A percentile compares a stretch with the other conserved stretches of the same genome.
Evolutionary conservation across 53 echinoderm and acorn worm genomes (phyloP).

Genomic region (Glandiceps talaboti): DNA sequence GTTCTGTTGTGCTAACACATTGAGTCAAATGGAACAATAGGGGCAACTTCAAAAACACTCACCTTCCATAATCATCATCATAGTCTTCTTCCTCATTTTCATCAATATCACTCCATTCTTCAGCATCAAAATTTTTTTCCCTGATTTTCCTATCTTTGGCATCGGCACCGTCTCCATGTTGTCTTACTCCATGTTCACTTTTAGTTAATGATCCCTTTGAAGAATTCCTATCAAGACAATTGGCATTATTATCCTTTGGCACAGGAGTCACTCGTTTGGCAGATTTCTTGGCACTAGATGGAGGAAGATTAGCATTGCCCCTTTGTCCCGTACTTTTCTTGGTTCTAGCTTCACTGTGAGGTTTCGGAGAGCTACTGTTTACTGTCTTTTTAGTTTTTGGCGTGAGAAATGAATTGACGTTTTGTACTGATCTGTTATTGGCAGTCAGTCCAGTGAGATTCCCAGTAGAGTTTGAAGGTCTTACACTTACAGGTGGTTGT

Average conservation of each 20-base stretch:
- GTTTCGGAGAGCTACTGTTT: no score
- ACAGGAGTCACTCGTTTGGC: background rate
- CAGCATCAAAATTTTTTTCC: conserved; percentile 31
- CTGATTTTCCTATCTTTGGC: background rate
- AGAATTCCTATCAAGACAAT: background rate
- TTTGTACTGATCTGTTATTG: background rate
- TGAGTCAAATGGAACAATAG: no score
- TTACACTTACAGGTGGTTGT: background rate
- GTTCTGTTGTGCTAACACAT: no score
- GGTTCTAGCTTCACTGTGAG: background rate
- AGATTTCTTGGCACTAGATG: background rate
- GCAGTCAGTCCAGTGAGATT: background rate
- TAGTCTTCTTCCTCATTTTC: conserved; percentile 54
- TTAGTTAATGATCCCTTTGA: background rate
- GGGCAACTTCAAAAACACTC: no score
- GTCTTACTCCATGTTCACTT: background rate
- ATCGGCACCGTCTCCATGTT: background rate
- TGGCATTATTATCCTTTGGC: background rate
- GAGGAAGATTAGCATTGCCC: background rate
- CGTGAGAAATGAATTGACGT: background rate
- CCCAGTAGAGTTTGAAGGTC: background rate
- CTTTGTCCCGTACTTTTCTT: background rate
- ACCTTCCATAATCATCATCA: conserved; percentile 72
- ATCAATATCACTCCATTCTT: conserved; percentile 95
- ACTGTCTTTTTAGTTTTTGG: background rate